Percentiles rank a stretch among this genome's conserved stretches.
These are phyloP conservation scores for Eospalax fontanierii DNA, from an alignment of 2,797 vertebrate genomes.

Conservation along the genomic window DNA sequence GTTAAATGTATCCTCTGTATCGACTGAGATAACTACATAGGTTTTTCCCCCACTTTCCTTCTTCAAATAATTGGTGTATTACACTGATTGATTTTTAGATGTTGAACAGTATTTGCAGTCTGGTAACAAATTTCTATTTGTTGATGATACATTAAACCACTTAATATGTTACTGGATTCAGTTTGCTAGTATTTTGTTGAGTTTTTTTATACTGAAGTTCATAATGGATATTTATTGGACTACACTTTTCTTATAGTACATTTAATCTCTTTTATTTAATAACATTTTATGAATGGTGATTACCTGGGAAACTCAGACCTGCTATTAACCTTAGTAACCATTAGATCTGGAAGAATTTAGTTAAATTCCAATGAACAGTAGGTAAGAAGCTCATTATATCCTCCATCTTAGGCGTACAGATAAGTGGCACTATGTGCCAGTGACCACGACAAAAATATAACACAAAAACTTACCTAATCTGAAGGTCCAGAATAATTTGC, in stretches of 20 bases:
- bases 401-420: not conserved
- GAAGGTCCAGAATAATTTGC: slow-evolving; percentile 98
- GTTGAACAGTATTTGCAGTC: not conserved
- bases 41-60: not conserved
- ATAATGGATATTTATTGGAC: not conserved
- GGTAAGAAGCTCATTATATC: not conserved
- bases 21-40: not conserved
- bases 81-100: not conserved
- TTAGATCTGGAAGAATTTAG: not conserved
- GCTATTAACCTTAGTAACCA: not conserved
- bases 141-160: not conserved
- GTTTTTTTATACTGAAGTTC: not conserved
- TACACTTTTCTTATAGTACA: not conserved
- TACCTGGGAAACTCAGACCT: not conserved
- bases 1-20: not conserved
- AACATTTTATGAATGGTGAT: not conserved
- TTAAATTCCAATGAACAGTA: not conserved
- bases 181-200: not conserved
- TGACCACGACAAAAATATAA: not conserved
- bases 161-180: not conserved
- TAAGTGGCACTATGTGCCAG: not conserved
- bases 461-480: slow-evolving; percentile 94
- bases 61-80: not conserved
- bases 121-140: not conserved
- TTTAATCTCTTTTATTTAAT: not conserved